Evolutionary conservation across 2,888 invertebrate genomes (phyloP).

Genomic region (Pandemis heparana): DNA sequence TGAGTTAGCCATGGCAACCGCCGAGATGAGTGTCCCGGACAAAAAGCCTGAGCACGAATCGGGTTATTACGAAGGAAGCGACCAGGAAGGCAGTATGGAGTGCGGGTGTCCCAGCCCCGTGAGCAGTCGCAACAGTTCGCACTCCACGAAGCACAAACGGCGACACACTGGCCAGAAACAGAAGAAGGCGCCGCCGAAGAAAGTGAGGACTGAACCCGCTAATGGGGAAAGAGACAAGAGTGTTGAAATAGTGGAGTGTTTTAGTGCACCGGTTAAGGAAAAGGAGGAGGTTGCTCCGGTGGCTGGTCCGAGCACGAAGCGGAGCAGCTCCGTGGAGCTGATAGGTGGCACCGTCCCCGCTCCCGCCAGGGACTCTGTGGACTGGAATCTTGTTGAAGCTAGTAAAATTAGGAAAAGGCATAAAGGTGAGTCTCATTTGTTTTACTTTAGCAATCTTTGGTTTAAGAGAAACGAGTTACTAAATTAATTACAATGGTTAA

Average conservation of each 20-base stretch:
- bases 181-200: slow-evolving; percentile 72
- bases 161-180: slow-evolving; percentile 72
- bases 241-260: slow-evolving; percentile 75
- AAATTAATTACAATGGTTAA: not conserved
- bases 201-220: slow-evolving; percentile 64
- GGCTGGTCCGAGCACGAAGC: slow-evolving; percentile 69
- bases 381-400: slow-evolving; percentile 81
- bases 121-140: slow-evolving; percentile 79
- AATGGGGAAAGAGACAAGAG: slow-evolving; percentile 73
- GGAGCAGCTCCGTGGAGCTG: slow-evolving; percentile 78
- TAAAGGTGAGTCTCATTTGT: slow-evolving; percentile 70
- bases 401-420: slow-evolving; percentile 85
- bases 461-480: not conserved
- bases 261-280: slow-evolving; percentile 61
- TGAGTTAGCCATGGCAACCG: slow-evolving; percentile 80
- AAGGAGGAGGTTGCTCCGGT: slow-evolving; percentile 63
- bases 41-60: slow-evolving; percentile 92
- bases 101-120: slow-evolving; percentile 78
- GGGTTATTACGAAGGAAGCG: slow-evolving; percentile 93
- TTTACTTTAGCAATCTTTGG: not conserved
- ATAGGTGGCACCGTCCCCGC: slow-evolving; percentile 77
- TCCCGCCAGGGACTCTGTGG: slow-evolving; percentile 77
- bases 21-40: slow-evolving; percentile 86
- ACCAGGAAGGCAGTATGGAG: slow-evolving; percentile 87
- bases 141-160: slow-evolving; percentile 73